Evolutionary conservation across 2,797 vertebrate genomes (phyloP), one percentile per base, ranked within the genome.

Genomic region (Denticeps clupeoides): DNA sequence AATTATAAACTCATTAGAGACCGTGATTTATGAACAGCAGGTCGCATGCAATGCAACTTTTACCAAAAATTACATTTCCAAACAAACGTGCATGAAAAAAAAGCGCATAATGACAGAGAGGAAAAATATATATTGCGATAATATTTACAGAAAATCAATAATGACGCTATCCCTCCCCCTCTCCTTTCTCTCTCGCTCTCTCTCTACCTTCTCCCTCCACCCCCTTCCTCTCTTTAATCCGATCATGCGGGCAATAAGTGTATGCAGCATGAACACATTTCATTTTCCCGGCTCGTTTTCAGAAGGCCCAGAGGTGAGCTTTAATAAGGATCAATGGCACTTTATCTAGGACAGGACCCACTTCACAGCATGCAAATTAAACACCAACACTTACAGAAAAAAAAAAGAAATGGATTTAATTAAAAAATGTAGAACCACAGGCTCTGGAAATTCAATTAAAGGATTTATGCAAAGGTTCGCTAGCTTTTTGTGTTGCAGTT

Each of bases 401-500:
- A 90, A 92, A 90, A 93, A 94, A 93, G 89, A 93, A 96, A 96
- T 90, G 91, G 90, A 98, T 97, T 97, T 97, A 97, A 97, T 98
- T 98, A 95, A 93, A 95, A 93, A 90, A 91, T 90, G 91, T 87
- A 95, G 90, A 97, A 95, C 90, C 90, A 93, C 87, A 80, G 90
- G 91, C 88, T 90, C 89, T 96, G 87, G 89, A 95, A 97, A 98
- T 97, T 98, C 91, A 98, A 98, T 97, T 97, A 97, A 93, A 97
- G 92, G 94, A 96, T 97, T 98, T 98, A 97, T 97, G 92, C 92
- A 98, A 96, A 97, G 93, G 92, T 97, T 96, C 91, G 89, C 90
- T 93, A 89, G 90, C 89, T 94, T 95, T 97, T 93, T 95, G 93
- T 95, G 93, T 84, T 89, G 91, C 91, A 88, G 91, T 93, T 94